These are phyloP conservation scores for Pelobates cultripes DNA, from an alignment of 2,797 vertebrate genomes.

Conservation along the genomic window DNA sequence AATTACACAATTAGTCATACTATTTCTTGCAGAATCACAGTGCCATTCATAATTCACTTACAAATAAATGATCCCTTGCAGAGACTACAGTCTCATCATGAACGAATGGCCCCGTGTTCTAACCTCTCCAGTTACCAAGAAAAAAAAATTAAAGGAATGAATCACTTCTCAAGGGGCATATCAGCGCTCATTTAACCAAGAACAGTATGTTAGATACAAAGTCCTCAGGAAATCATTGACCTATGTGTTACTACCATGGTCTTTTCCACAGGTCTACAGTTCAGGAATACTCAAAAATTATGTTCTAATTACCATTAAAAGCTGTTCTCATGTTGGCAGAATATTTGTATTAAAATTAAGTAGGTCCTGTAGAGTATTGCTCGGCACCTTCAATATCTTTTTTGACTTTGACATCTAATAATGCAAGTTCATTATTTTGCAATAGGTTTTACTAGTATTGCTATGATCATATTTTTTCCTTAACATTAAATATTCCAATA, in stretches of 20 bases:
- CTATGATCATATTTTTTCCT: background rate
- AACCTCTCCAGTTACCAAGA: conserved; percentile 25
- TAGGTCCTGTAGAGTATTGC: background rate
- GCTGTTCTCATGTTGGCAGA: conserved; percentile 35
- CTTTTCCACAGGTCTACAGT: background rate
- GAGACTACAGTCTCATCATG: conserved; percentile 15
- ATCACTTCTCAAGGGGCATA: conserved; percentile 46
- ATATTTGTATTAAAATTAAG: conserved; percentile 21
- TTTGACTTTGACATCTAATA: background rate
- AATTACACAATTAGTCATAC: conserved; percentile 49
- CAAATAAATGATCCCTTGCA: conserved; percentile 31
- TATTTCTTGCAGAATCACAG: conserved; percentile 12
- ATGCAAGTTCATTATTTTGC: background rate
- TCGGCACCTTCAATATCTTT: background rate
- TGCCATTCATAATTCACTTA: conserved; percentile 32
- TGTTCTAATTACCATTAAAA: conserved; percentile 43
- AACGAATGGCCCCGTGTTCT: conserved; percentile 27
- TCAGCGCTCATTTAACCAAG: conserved; percentile 41
- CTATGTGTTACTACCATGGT: conserved; percentile 34
- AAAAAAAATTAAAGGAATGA: conserved; percentile 51
- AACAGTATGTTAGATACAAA: background rate
- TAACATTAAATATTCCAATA: background rate
- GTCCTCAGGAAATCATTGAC: conserved; percentile 45
- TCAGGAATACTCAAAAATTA: conserved; percentile 29
- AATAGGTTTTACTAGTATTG: background rate